These are phyloP conservation scores for Tigriopus californicus DNA, from an alignment of 2,888 invertebrate genomes.

Conservation along the genomic window DNA sequence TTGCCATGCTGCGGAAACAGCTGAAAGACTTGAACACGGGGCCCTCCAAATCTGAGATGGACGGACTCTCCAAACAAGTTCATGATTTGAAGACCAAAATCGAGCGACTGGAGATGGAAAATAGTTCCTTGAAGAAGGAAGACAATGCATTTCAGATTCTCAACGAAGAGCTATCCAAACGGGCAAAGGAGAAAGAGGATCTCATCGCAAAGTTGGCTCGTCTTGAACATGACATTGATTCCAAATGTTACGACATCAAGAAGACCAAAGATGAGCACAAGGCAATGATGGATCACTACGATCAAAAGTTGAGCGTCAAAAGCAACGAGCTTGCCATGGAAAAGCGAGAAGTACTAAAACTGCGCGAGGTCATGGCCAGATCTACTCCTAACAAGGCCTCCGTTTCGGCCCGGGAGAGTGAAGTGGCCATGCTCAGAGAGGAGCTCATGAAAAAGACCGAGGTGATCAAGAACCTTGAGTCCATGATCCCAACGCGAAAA, in stretches of 20 bases:
- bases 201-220: not conserved
- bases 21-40: not conserved
- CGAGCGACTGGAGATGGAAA: not conserved
- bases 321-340: constrained; percentile 9
- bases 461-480: not conserved
- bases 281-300: constrained; percentile 1
- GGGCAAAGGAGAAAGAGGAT: not conserved
- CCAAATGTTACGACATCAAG: constrained; percentile 6
- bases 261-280: not conserved
- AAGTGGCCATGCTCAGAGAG: not conserved
- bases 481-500: not conserved
- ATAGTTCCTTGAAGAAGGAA: not conserved
- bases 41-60: not conserved
- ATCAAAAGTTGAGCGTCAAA: not conserved
- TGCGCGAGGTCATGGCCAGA: constrained; percentile 11
- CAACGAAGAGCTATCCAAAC: not conserved
- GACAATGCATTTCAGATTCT: not conserved
- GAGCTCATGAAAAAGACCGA: not conserved
- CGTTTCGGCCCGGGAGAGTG: not conserved
- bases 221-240: not conserved
- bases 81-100: too few relatives aligned
- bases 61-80: not conserved
- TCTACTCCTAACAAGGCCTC: not conserved
- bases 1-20: not conserved
- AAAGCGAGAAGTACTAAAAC: not conserved